phyloP scores from a whole-genome alignment of 1,140 invertebrate species.

The Achroia grisella region DNA sequence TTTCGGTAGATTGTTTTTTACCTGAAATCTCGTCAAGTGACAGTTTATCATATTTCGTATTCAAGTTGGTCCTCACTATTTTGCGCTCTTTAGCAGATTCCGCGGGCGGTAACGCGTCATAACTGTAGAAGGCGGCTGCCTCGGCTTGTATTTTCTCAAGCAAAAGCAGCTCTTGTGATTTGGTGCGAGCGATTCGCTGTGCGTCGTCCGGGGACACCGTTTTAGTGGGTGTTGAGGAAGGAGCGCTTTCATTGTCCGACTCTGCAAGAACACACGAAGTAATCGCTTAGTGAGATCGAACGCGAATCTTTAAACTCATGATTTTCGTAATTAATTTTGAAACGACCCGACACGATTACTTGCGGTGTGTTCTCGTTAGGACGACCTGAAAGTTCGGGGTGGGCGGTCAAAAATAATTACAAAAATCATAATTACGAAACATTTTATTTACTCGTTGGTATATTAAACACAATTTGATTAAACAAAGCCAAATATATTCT shows the following conservation, averaged over 20 bases:
- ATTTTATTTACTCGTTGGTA: slow-evolving; percentile 67
- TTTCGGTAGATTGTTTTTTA: slow-evolving; percentile 26
- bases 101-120: slow-evolving; percentile 41
- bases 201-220: slow-evolving; percentile 28
- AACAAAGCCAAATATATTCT: slow-evolving; percentile 63
- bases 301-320: slow-evolving; percentile 21
- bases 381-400: slow-evolving; percentile 50
- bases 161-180: slow-evolving; percentile 79
- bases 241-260: slow-evolving; percentile 80
- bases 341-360: slow-evolving; percentile 34
- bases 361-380: slow-evolving; percentile 52
- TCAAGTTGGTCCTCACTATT: slow-evolving; percentile 36
- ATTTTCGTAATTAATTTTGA: slow-evolving; percentile 71
- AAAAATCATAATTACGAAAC: slow-evolving; percentile 70
- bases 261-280: slow-evolving; percentile 80
- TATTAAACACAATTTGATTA: slow-evolving; percentile 68
- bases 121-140: slow-evolving; percentile 79
- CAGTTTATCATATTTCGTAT: slow-evolving; percentile 44
- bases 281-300: slow-evolving; percentile 39
- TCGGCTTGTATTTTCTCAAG: slow-evolving; percentile 81
- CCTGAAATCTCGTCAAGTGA: slow-evolving; percentile 53
- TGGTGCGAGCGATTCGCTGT: slow-evolving; percentile 53
- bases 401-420: slow-evolving; percentile 68
- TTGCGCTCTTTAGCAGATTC: slow-evolving; percentile 36
- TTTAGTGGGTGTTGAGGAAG: slow-evolving; percentile 76